phyloP scores from a whole-genome alignment of 1,140 invertebrate genomes.

The Macrosteles quadrilineatus region DNA sequence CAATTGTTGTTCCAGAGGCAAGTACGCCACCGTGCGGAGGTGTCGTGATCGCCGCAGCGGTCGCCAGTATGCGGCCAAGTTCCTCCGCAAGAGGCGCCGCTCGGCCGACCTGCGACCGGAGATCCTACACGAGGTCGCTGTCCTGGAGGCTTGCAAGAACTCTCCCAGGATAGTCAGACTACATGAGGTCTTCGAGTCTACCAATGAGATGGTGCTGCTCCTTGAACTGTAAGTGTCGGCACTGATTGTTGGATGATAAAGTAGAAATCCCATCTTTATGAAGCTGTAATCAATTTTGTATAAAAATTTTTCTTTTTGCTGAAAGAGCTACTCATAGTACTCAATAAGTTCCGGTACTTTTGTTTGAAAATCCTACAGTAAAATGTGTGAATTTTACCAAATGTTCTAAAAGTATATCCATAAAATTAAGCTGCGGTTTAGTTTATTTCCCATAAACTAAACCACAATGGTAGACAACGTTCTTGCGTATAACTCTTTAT shows the following conservation, averaged over 20 bases:
- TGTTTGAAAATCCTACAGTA: no score
- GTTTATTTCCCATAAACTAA: no score
- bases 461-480: no score
- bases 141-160: constrained; percentile 77
- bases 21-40: constrained; percentile 91
- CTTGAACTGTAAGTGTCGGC: constrained; percentile 76
- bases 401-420: no score
- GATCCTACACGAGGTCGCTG: constrained; percentile 88
- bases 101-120: constrained; percentile 78
- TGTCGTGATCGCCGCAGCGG: constrained; percentile 83
- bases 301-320: not conserved
- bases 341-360: not conserved
- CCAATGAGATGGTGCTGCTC: constrained; percentile 81
- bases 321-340: not conserved
- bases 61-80: constrained; percentile 91
- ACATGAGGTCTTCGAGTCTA: constrained; percentile 84
- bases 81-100: constrained; percentile 84
- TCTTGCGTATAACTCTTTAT: no score
- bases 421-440: no score
- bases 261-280: not conserved
- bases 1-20: constrained; percentile 89
- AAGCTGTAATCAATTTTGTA: not conserved
- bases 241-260: not conserved
- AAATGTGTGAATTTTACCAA: no score
- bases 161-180: constrained; percentile 81